Conservation (phyloP, 64 coral and sea anemone genomes). For the Montipora sp. region DNA sequence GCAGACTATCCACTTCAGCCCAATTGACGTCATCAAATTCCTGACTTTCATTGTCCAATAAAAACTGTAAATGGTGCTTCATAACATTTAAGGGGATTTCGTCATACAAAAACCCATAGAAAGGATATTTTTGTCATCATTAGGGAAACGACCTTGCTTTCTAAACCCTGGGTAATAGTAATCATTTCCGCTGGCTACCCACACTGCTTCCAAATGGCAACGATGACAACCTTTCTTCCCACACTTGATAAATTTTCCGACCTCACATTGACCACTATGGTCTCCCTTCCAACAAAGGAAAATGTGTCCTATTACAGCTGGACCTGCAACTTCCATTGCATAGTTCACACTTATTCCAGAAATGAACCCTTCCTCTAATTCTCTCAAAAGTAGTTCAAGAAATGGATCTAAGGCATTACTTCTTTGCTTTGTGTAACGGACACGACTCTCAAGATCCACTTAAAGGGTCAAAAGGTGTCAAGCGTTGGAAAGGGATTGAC, state of each 20-base stretch:
- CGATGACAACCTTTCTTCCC: slow-evolving; percentile 55
- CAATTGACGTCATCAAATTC: not conserved
- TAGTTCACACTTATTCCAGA: slow-evolving; percentile 48
- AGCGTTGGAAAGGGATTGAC: not conserved
- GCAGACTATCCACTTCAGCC: too few relatives aligned
- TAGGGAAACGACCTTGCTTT: slow-evolving; percentile 40
- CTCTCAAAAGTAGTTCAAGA: too few relatives aligned
- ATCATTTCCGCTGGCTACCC: slow-evolving; percentile 12
- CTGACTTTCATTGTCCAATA: not conserved
- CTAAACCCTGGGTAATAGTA: slow-evolving; percentile 56
- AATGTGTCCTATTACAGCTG: slow-evolving; percentile 9
- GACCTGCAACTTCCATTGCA: not conserved
- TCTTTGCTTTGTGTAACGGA: not conserved
- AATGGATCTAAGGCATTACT: slow-evolving; percentile 41
- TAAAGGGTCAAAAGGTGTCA: too few relatives aligned
- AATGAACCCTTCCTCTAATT: slow-evolving; percentile 30
- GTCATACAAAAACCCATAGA: too few relatives aligned
- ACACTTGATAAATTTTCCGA: slow-evolving; percentile 19
- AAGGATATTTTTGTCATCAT: not conserved
- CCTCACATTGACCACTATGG: slow-evolving; percentile 45
- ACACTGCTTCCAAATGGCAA: slow-evolving; percentile 19
- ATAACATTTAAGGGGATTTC: too few relatives aligned
- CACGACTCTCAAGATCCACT: too few relatives aligned
- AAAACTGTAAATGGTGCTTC: too few relatives aligned
- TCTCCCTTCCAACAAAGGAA: slow-evolving; percentile 54